These are phyloP conservation scores for Spheniscus mendiculus DNA, from an alignment of 2,113 vertebrate genomes.

Conservation along the genomic window DNA sequence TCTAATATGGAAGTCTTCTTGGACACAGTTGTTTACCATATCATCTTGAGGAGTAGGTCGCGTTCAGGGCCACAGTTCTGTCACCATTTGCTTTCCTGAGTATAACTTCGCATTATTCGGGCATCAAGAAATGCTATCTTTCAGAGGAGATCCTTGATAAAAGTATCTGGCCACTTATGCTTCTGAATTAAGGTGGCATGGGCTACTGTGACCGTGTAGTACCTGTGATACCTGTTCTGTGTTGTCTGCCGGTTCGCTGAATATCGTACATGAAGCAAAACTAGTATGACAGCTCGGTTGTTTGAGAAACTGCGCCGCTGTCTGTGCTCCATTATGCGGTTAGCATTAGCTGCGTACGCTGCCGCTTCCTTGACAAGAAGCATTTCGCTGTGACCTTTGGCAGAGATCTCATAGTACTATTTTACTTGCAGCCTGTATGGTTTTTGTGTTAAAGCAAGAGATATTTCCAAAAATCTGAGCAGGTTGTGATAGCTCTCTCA, in stretches of 20 bases:
- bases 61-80: background rate
- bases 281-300: fast-evolving
- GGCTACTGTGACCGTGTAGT: background rate
- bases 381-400: background rate
- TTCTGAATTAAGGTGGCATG: background rate
- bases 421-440: background rate
- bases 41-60: background rate
- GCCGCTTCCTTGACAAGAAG: fast-evolving
- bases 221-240: fast-evolving
- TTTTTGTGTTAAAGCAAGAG: background rate
- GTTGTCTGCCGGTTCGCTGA: background rate
- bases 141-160: background rate
- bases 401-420: background rate
- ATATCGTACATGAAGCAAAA: fast-evolving
- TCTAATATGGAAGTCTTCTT: fast-evolving
- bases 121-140: fast-evolving
- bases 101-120: fast-evolving
- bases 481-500: background rate
- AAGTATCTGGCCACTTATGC: fast-evolving
- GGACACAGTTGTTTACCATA: fast-evolving
- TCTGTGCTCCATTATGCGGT: fast-evolving
- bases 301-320: fast-evolving
- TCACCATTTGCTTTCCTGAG: background rate
- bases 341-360: fast-evolving
- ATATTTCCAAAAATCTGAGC: background rate